A percentile compares a stretch with the other conserved stretches of the same genome.
phyloP scores from a whole-genome alignment of 2,797 vertebrate species.

The Anguilla anguilla region DNA sequence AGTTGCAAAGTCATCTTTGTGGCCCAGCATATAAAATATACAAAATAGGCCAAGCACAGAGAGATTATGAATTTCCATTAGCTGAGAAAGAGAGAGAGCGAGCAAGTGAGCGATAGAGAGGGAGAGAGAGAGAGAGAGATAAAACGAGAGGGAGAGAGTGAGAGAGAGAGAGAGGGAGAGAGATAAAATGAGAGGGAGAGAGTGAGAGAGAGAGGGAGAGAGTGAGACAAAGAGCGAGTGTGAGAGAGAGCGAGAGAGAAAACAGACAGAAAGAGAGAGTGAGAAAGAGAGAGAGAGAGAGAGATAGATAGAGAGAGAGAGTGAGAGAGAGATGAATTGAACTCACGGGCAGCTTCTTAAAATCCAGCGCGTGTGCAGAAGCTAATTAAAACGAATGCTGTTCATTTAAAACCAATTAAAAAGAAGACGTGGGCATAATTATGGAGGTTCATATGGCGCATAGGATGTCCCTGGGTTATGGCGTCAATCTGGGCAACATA shows the following conservation, averaged over 20 bases:
- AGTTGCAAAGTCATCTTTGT: conserved; percentile 29
- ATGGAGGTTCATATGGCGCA: conserved; percentile 34
- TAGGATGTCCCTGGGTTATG: conserved; percentile 39
- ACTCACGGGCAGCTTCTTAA: conserved; percentile 34
- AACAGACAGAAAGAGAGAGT: no score
- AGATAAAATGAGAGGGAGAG: no score
- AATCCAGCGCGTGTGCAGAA: conserved; percentile 26
- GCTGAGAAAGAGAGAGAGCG: conserved; percentile 32
- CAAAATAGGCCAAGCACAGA: conserved; percentile 35
- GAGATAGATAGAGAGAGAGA: neutral
- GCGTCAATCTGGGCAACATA: conserved; percentile 41
- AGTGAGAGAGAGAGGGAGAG: no score
- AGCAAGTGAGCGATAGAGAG: neutral
- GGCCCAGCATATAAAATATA: conserved; percentile 15
- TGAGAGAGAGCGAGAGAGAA: no score
- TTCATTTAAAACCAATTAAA: conserved; percentile 57
- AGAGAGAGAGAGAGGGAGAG: neutral
- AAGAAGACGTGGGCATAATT: conserved; percentile 43
- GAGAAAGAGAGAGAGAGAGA: no score
- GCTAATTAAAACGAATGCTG: conserved; percentile 48
- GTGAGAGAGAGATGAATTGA: conserved; percentile 30
- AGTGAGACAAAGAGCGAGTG: no score
- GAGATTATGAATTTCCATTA: conserved; percentile 46
- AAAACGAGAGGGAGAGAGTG: neutral
- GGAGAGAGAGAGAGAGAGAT: no score